Evolutionary conservation across 2,113 vertebrate genomes (phyloP).

Genomic region (Saimiri boliviensis): DNA sequence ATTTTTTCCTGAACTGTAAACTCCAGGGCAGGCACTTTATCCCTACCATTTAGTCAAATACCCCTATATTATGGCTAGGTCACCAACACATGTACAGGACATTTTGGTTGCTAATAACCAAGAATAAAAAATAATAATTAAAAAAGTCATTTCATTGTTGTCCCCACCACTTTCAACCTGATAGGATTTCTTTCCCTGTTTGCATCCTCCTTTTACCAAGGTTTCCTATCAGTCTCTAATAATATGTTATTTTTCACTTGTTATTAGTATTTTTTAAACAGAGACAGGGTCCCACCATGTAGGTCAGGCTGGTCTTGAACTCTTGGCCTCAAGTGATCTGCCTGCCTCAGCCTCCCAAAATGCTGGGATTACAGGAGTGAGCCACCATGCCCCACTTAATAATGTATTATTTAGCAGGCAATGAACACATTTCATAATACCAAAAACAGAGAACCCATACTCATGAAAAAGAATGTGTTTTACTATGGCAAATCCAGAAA

Average conservation of each 20-base stretch:
- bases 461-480: accelerated
- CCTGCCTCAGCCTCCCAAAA: no score
- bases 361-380: no score
- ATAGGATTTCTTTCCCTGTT: not conserved
- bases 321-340: no score
- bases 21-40: not conserved
- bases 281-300: no score
- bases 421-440: not conserved
- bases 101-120: not conserved
- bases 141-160: not conserved
- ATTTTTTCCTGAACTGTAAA: not conserved
- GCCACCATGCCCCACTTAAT: no score
- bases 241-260: no score
- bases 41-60: not conserved
- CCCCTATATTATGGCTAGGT: not conserved
- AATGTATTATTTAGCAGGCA: not conserved
- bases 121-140: not conserved
- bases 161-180: not conserved
- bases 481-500: not conserved
- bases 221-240: not conserved
- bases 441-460: not conserved
- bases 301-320: no score
- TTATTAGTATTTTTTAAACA: no score
- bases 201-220: not conserved
- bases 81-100: not conserved